Conservation (phyloP, 1,140 invertebrate genomes). For the Gyrodactylus bullatarudis region DNA sequence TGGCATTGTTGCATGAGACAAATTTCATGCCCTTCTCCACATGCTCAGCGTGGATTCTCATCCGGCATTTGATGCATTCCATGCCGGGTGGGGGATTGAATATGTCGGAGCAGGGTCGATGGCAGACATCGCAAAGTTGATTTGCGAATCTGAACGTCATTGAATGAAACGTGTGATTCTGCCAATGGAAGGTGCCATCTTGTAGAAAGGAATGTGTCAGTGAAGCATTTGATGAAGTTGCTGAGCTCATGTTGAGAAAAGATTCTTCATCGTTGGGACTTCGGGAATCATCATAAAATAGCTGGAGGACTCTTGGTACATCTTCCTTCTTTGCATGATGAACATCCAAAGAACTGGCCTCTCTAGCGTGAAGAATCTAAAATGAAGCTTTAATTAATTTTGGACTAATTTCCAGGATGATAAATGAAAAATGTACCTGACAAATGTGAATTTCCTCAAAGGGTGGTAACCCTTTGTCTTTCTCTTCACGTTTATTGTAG, state of each 20-base stretch:
- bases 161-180: not conserved
- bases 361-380: not conserved
- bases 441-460: not conserved
- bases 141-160: not conserved
- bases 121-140: constrained; percentile 1
- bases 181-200: not conserved
- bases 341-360: not conserved
- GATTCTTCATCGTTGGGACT: not conserved
- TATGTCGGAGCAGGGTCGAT: not conserved
- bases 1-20: not conserved
- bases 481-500: not conserved
- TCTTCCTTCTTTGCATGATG: not conserved
- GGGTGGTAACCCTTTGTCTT: not conserved
- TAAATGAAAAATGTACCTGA: not conserved
- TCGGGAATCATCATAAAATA: not conserved
- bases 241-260: not conserved
- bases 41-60: constrained; percentile 2
- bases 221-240: not conserved
- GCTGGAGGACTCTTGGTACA: not conserved
- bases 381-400: not conserved
- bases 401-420: too few relatives aligned
- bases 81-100: constrained; percentile 2
- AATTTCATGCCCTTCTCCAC: not conserved
- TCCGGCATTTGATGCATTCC: not conserved
- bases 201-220: not conserved